Base-by-base conservation (phyloP, 2,113 vertebrate genomes). In the Corythornis vintsioides region DNA sequence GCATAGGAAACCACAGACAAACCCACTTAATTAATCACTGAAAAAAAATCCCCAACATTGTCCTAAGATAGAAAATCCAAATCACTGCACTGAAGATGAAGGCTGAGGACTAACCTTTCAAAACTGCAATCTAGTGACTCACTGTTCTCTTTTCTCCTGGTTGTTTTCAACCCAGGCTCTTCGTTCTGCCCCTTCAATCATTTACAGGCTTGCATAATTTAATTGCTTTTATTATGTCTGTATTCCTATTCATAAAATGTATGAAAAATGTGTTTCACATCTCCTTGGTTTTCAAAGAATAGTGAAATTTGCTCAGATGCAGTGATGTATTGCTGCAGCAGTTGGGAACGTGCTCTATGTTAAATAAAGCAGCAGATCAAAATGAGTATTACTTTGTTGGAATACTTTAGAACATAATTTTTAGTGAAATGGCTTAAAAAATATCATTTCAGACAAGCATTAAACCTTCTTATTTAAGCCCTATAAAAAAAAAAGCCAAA, bases 241-340 rank as follows among this genome's bases (percentile, higher is more conserved):
- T 55, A 50, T 76, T 82, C 15, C 60, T 55, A 3, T 42, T 86
- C 57, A 67, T 31, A 31, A 89, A 52, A 63, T 43, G 2, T 28
- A 21, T 24, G 5, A 59, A 64, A 84, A 71, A n/a, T 5, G 11
- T 0, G 0, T 40, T 80, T 13, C 35, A 48, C 40, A 38, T 26
- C n/a, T 72, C 33, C 48, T 61, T 81, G n/a, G 22, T 61, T 88
- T 89, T 42, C 72, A 73, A 84, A 55, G 33, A 67, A 22, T 2
- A 53, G 21, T 40, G 20, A 53, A 14, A 10, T 65, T 91, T 76
- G 33, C 67, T 86, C 57, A 53, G 70, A 50, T 86, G 77, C 67
- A 53, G 40, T 33, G 28, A 57, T 31, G 13, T 45, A 9, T 22
- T 61, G 42, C 50, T 69, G 42, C 63, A 87, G 38, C 43, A 81